Evolutionary conservation across 1,140 invertebrate genomes (phyloP), one percentile per base, ranked within the genome.

Genomic region (Listronotus bonariensis): DNA sequence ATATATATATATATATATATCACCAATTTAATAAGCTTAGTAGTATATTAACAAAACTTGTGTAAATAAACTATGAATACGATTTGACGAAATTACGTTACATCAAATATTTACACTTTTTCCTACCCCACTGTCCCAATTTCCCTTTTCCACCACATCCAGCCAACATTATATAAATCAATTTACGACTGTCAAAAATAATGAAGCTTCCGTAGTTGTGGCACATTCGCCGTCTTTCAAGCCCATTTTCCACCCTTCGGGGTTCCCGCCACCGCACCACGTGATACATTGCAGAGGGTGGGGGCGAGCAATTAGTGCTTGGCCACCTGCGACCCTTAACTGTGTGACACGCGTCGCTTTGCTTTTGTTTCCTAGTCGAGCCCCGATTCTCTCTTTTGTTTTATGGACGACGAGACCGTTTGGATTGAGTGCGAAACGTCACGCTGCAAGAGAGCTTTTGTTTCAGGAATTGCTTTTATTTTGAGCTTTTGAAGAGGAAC

Each of bases 291-390:
- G n/a, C 12, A n/a, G 36, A 34, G 38, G 14, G 20, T n/a, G 38
- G 60, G 60, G 17, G 17, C n/a, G 60, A 55, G 52, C 60, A 63
- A 63, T 63, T 63, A 63, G 60, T 46, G 53, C 49, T 45, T 42
- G 60, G 60, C 60, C 60, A 63, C 60, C 60, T 63, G 60, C 60
- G 60, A 63, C 60, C 60, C 60, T 55, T 48, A 63, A 53, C 46
- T 61, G 32, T 53, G 60, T 46, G 60, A 63, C 51, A 54, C 60
- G 60, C 59, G 59, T 61, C 41, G 34, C 46, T 42, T 61, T 17
- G 59, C 60, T 63, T 63, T 63, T 63, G 60, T 63, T 63, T 63
- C 60, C n/a, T 31, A 40, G 45, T 17, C 38, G 42, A 11, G 59
- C 20, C 49, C 20, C 31, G n/a, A 61, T 53, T 61, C 17, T 61